Conservation (phyloP, 2,888 invertebrate genomes). For the Cosmopolites sordidus region DNA sequence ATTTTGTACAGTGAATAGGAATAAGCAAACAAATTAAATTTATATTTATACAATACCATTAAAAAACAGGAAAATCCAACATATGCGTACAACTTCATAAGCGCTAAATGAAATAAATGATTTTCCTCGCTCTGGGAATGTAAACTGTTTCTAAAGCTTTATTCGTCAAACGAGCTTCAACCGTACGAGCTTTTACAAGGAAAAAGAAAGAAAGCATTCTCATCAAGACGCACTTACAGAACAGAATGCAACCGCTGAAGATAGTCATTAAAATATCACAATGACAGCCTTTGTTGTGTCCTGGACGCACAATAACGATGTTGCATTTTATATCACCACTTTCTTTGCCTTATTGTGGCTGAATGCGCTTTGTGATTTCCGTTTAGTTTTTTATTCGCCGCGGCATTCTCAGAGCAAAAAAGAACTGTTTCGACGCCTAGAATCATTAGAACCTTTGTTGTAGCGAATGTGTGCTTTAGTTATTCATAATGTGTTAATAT, state of each 20-base stretch:
- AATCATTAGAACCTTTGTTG: too few species aligned
- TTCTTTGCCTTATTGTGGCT: conserved; percentile 35
- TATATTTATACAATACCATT: too few species aligned
- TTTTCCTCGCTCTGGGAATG: background rate
- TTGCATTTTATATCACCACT: conserved; percentile 43
- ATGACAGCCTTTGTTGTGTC: conserved; percentile 44
- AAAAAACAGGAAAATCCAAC: too few species aligned
- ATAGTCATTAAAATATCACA: conserved; percentile 46
- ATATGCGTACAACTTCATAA: too few species aligned
- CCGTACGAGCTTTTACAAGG: background rate
- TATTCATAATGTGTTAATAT: too few species aligned
- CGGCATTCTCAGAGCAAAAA: too few species aligned
- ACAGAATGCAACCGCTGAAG: conserved; percentile 40
- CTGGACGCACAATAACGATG: conserved; percentile 40
- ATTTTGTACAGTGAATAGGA: too few species aligned
- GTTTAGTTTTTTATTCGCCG: background rate
- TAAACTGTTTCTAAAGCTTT: background rate
- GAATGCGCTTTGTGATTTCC: conserved; percentile 19
- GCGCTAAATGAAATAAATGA: too few species aligned
- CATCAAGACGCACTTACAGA: conserved; percentile 15
- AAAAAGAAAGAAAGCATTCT: conserved; percentile 4
- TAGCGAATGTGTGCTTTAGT: too few species aligned
- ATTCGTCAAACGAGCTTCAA: background rate
- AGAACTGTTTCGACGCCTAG: too few species aligned
- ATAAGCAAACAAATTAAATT: too few species aligned